Evolutionary conservation across 2,113 vertebrate species (phyloP), one percentile per base, ranked within the genome.

Genomic region (Leuciscus idus): DNA sequence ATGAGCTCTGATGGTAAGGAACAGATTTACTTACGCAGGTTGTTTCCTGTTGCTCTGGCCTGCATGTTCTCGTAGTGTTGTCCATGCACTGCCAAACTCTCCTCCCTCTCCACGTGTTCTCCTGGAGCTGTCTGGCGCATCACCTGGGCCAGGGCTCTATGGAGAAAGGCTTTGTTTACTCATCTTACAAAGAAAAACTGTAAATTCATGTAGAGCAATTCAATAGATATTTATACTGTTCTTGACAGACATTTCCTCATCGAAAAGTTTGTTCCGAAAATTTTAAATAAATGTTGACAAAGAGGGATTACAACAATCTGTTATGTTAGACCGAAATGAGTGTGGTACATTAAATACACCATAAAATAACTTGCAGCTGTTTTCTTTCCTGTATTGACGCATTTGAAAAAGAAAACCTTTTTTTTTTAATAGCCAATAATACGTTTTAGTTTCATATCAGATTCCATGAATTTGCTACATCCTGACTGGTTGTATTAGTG

Each of bases 51-150:
- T 72, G 96, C 88, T 91, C 96, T 94, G 0, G 95, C 94, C 76
- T 97, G 96, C 92, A 98, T 95, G 93, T 96, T 98, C 89, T 99
- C 98, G 12, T 98, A 99, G 88, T 97, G 97, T 78, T 97, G 97
- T 76, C 91, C 95, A 0, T 96, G 96, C 84, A 97, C 95, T 48
- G 96, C 96, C 9, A 98, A 95, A 90, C 96, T 96, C 81, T 96
- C 94, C 89, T 97, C 96, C 89, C 94, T 94, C 91, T 98, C 97
- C 92, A 94, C 93, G 6, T 95, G 96, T 89, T 98, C 96, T 33
- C 94, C 94, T 57, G 96, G 95, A 86, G 96, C 96, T 78, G 96
- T 96, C 89, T 98, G 97, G 82, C 97, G 95, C 96, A 99, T 98
- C 84, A 98, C 98, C 76, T 98, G 97, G 59, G 97, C 98, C 86